Conservation (phyloP, 35 echinoderm and acorn worm species). For the Lytechinus pictus region DNA sequence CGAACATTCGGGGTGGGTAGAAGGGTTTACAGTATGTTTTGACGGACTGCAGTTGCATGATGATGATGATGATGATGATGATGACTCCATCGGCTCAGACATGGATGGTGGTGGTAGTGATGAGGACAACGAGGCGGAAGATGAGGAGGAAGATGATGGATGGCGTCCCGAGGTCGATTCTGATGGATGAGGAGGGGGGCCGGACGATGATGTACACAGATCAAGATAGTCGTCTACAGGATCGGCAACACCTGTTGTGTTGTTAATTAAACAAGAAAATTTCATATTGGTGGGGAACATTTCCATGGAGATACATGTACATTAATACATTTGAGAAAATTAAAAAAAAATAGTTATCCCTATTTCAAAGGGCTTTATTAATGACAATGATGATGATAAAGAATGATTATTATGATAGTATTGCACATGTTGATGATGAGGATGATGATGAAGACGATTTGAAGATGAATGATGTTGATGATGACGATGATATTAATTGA, state of each 20-base stretch:
- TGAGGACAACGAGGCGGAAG: neutral
- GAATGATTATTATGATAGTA: too few species aligned
- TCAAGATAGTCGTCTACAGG: constrained; percentile 28
- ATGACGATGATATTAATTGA: too few species aligned
- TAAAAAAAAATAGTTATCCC: too few species aligned
- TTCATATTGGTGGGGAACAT: too few species aligned
- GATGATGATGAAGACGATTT: too few species aligned
- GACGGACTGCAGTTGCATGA: neutral
- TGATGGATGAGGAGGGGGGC: neutral
- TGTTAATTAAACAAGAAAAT: neutral
- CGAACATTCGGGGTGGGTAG: neutral
- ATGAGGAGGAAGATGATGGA: neutral
- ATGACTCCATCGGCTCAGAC: neutral
- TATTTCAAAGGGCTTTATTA: too few species aligned
- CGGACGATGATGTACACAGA: neutral
- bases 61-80: neutral
- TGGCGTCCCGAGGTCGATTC: neutral
- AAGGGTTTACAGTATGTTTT: too few species aligned
- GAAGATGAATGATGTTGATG: too few species aligned
- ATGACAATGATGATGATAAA: too few species aligned
- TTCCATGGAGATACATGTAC: too few species aligned
- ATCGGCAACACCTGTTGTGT: constrained; percentile 12
- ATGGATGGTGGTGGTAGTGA: neutral
- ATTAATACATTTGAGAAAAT: too few species aligned
- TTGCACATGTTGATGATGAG: too few species aligned